Base-by-base conservation (phyloP, 2,888 invertebrate species). In the Argyresthia albistria region DNA sequence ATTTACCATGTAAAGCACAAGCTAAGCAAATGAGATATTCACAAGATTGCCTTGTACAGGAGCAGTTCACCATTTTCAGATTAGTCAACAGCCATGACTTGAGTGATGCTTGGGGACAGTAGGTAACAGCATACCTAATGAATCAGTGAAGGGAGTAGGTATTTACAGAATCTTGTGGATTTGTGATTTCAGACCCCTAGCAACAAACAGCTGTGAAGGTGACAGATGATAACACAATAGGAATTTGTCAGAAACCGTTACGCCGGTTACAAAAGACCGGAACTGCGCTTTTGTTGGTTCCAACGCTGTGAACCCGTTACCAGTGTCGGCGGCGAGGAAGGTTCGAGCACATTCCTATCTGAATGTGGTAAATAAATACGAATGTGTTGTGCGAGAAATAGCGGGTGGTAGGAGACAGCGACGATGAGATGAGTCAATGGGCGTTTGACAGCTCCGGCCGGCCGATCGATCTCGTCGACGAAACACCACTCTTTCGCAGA, bases 391-490 rank as follows among this genome's bases (percentile, higher is more conserved):
- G 76, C 76, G 73, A 74, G 75, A 70, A 72, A 70, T 74, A 70
- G 66, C 65, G 66, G n/a, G 69, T 61, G 63, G 65, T 58, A 63
- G 63, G 55, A 57, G 25, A 25, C 6, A 25, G 67, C 60, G 65
- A 67, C 71, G 80, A 82, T 25, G 86, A 84, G n/a, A n/a, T 84
- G 86, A 84, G 80, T 86, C 86, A 84, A 84, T 81, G 75, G 73
- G 69, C 70, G 75, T 73, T 78, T 80, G 83, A 82, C 82, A 80
- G 79, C 70, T 73, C 75, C 65, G 73, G 74, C 76, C 73, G 73
- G 73, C 79, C 84, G 86, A 89, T 89, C 89, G 89, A 89, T 88
- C 66, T 70, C 70, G 75, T 47, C 46, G 50, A 39, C 52, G 43
- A 45, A 52, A 49, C n/a, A n/a, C n/a, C n/a, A n/a, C 37, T 35